phyloP scores from a whole-genome alignment of 2,888 invertebrate species.

The Perithous albicinctus region DNA sequence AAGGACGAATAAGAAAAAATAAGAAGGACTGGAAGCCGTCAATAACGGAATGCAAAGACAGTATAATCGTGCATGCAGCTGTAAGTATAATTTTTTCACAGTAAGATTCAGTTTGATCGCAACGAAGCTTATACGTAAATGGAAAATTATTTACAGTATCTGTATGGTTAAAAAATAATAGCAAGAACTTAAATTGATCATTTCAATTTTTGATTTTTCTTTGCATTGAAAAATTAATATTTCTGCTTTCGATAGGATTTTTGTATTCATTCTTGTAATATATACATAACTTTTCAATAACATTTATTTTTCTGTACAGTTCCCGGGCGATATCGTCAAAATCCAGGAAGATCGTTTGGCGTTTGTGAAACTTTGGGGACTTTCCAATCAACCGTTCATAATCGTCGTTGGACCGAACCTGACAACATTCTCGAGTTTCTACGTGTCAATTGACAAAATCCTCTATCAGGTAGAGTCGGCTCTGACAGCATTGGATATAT shows the following conservation, averaged over 20 bases:
- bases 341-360: conserved; percentile 9
- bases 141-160: no score
- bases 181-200: not conserved
- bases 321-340: conserved; percentile 14
- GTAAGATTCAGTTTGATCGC: no score
- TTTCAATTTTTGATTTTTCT: not conserved
- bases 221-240: no score
- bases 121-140: no score
- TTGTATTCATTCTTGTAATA: no score
- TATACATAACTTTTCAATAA: no score
- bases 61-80: conserved; percentile 4
- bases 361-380: not conserved
- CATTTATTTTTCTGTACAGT: no score
- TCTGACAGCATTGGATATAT: conserved; percentile 34
- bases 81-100: conserved; percentile 2
- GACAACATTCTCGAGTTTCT: not conserved
- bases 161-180: not conserved
- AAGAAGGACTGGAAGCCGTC: conserved; percentile 15
- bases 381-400: conserved; percentile 13
- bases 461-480: conserved; percentile 43
- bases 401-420: conserved; percentile 17
- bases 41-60: conserved; percentile 8
- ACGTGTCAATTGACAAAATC: conserved; percentile 34
- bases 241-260: no score
- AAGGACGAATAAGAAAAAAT: not conserved